phyloP scores from a whole-genome alignment of 2,888 invertebrate genomes.

The Drosophila ochracea region DNA sequence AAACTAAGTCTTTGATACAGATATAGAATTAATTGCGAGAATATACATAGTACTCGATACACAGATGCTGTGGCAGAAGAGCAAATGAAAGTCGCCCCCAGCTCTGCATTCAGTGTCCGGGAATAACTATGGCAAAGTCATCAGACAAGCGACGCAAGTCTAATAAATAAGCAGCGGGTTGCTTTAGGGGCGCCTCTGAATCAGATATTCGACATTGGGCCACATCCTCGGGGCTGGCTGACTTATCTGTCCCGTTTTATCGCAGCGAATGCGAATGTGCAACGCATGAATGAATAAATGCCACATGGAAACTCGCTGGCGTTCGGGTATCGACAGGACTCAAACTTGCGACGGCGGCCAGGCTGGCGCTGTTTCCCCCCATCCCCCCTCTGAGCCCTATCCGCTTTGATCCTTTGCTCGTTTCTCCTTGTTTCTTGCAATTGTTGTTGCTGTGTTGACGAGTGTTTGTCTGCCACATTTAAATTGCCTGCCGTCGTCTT shows the following conservation, averaged over 20 bases:
- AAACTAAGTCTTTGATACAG: not conserved
- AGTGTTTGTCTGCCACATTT: constrained; percentile 55
- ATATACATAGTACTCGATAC: not conserved
- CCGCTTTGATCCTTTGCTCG: constrained; percentile 5
- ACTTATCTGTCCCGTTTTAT: constrained; percentile 64
- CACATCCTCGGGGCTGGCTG: constrained; percentile 61
- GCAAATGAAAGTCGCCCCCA: constrained; percentile 13
- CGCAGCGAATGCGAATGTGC: constrained; percentile 65
- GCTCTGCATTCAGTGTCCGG: not conserved
- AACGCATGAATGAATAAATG: constrained; percentile 77
- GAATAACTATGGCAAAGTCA: constrained; percentile 6
- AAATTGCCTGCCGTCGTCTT: constrained; percentile 60
- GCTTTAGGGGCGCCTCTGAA: constrained; percentile 47
- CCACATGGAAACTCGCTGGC: constrained; percentile 46
- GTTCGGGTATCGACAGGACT: constrained; percentile 55
- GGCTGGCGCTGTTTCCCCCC: constrained; percentile 22
- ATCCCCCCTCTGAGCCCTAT: not conserved
- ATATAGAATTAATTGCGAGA: constrained; percentile 20
- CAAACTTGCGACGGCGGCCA: constrained; percentile 19
- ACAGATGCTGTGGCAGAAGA: constrained; percentile 2
- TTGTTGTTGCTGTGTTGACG: constrained; percentile 42
- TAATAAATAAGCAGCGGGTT: constrained; percentile 50
- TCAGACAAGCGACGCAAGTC: constrained; percentile 32
- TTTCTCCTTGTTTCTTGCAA: constrained; percentile 6
- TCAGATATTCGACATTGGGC: constrained; percentile 61